Base-by-base conservation (phyloP, 2,888 invertebrate species). In the Margaritifera margaritifera region DNA sequence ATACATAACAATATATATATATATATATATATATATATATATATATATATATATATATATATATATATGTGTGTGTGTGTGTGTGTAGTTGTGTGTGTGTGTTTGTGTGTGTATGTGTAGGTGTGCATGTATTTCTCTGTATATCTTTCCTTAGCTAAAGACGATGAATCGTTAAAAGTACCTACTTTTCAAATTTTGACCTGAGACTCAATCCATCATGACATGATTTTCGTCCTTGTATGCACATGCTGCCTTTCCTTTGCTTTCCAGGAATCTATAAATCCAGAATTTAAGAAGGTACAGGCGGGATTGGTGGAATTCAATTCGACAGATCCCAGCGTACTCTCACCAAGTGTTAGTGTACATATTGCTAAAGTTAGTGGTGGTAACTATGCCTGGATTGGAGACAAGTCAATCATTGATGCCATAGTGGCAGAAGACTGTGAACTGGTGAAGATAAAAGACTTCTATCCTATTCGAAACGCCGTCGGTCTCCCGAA, bases 401-500 rank as follows among this genome's bases (percentile, higher is more conserved):
- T 75, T 66, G 75, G 79, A 1, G 86, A 85, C 66, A 82, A 80
- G 24, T 78, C 82, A 0, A 69, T 71, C 31, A 77, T 82, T 42
- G 80, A 85, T 42, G 80, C 81, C 27, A 67, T 75, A 60, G 69
- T 79, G 51, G 67, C 78, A 0, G 71, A 76, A 6, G 74, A 81
- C 59, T 88, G 88, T 72, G 74, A 83, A n/a, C 66, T 87, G 51
- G 76, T 78, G 60, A 81, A 81, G 57, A 77, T 82, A 18, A 81
- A 81, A 31, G 84, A 84, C 19, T 81, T 84, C 67, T 78, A 80
- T 15, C 80, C 84, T 4, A 72, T 84, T 8, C 80, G 81, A 55
- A 87, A 86, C 67, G 82, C 80, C 6, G 74, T 85, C 31, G 79
- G 79, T 4, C 76, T 88, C n/a, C 85, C 82, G 5, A 82, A 82